A percentile compares a stretch with the other conserved stretches of the same genome.
phyloP scores from a whole-genome alignment of 2,113 vertebrate species.

The Atrichornis clamosus region DNA sequence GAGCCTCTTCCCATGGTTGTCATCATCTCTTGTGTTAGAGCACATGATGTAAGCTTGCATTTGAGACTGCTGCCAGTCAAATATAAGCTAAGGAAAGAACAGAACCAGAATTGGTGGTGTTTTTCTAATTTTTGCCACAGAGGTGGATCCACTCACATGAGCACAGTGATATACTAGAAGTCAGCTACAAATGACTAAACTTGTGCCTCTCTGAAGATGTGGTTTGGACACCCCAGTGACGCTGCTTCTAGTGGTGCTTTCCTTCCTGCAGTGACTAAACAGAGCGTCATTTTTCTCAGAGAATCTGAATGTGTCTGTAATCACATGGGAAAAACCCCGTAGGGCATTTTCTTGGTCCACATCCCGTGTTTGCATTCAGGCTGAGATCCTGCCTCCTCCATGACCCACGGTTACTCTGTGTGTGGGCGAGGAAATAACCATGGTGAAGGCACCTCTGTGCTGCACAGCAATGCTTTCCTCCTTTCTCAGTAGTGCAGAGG shows the following conservation, averaged over 20 bases:
- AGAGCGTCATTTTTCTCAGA: slow-evolving; percentile 18
- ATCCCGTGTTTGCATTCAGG: slow-evolving; percentile 36
- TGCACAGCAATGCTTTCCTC: background rate
- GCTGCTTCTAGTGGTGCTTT: slow-evolving; percentile 32
- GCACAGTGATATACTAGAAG: background rate
- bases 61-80: background rate
- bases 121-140: background rate
- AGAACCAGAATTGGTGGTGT: background rate
- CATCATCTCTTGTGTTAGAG: background rate
- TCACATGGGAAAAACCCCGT: background rate
- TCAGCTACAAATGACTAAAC: slow-evolving; percentile 36
- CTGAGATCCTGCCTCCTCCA: slow-evolving; percentile 53
- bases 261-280: slow-evolving; percentile 41
- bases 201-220: background rate
- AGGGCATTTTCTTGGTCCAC: slow-evolving; percentile 34
- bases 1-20: background rate
- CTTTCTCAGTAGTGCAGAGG: background rate
- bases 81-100: background rate
- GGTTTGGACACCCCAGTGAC: slow-evolving; percentile 48
- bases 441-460: background rate
- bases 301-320: slow-evolving; percentile 18
- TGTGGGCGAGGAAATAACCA: background rate
- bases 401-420: background rate
- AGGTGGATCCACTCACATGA: slow-evolving; percentile 20
- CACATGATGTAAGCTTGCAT: background rate